Evolutionary conservation across 1,140 invertebrate genomes (phyloP), one percentile per base, ranked within the genome.

Genomic region (Globodera ellingtonae): DNA sequence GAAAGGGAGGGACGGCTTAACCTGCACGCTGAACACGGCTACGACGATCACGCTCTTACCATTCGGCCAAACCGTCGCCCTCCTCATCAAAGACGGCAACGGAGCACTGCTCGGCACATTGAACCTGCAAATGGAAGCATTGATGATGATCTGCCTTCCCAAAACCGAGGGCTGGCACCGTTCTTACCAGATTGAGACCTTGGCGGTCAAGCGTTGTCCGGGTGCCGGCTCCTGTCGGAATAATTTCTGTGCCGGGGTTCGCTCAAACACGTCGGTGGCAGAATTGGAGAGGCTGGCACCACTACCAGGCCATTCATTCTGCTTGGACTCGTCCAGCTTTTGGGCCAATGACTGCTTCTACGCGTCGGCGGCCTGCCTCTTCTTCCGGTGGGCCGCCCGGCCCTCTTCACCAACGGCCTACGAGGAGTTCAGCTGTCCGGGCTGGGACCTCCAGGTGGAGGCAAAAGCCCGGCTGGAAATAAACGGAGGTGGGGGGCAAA

Each of bases 371-470:
- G 69, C 69, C 47, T 71, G 69, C 47, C 18, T 71, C 0, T 71
- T 46, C 69, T 71, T 46, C 69, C 69, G 69, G 0, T 71, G 69
- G 69, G 44, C 44, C 47, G 69, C 69, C 6, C 6, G 69, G n/a
- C 44, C 69, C 15, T 47, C 70, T 5, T 71, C 70, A 6, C 15
- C 46, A 15, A 50, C 21, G 3, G 70, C 21, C n/a, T 71, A 46
- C 47, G 69, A 71, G n/a, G 69, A 46, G 44, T 44, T 71, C 35
- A 71, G 69, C 18, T 71, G 69, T n/a, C 69, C 69, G 18, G 69
- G 35, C 1, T 71, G 69, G 69, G 69, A 71, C 47, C 13, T 71
- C 3, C 44, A 44, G n/a, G 10, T 71, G 9, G 9, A 13, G 35
- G 69, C 47, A 3, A 18, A n/a, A 13, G 35, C 13, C 9, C 69